Conservation (phyloP, 2,797 vertebrate genomes). For the Saguinus oedipus region DNA sequence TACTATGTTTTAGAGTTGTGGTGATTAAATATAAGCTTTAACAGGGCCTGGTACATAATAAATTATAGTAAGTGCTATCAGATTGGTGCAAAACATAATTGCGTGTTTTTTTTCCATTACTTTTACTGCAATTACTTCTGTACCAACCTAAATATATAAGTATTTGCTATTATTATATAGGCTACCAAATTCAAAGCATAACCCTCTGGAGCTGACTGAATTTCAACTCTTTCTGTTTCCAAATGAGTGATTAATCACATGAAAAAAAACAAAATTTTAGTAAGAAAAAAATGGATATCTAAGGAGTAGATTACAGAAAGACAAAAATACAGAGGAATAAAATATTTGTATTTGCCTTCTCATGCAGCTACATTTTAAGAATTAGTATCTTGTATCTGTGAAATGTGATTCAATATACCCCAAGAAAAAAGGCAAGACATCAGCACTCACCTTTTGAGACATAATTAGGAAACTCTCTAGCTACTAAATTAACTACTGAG, state of each 20-base stretch:
- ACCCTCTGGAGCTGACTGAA: not conserved
- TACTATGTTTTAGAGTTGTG: not conserved
- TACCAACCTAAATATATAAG: not conserved
- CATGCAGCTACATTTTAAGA: not conserved
- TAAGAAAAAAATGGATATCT: slow-evolving; percentile 6
- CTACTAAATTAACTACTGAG: not conserved
- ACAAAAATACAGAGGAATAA: not conserved
- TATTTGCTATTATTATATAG: not conserved
- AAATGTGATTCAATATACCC: not conserved
- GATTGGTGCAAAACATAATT: no score
- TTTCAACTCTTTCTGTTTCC: not conserved
- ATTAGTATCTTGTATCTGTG: not conserved
- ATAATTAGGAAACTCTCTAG: not conserved
- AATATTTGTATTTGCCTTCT: not conserved
- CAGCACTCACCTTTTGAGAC: not conserved
- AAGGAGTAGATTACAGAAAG: not conserved
- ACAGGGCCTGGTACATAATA: not conserved
- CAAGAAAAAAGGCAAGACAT: not conserved
- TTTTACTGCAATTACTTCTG: no score
- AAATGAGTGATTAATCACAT: not conserved
- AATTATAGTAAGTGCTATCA: not conserved
- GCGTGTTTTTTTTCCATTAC: no score
- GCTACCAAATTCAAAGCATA: not conserved
- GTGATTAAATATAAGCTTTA: not conserved
- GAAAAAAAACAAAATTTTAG: not conserved